Evolutionary conservation across 2,113 vertebrate genomes (phyloP).

Genomic region (Silurus meridionalis): DNA sequence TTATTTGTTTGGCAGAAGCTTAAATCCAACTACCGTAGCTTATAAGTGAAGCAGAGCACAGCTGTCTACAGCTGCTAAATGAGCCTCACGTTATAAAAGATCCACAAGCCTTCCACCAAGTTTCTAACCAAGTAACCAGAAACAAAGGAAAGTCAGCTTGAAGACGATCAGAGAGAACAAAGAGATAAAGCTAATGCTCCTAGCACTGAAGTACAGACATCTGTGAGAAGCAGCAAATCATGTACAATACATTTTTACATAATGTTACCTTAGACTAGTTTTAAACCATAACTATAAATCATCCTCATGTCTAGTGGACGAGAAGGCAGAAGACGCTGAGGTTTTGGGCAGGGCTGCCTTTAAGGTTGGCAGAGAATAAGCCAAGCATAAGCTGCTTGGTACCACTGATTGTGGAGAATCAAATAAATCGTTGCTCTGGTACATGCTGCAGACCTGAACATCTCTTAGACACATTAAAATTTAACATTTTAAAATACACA

Average conservation of each 20-base stretch:
- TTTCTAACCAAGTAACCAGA: not conserved
- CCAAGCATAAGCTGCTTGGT: constrained; percentile 37
- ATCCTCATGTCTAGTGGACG: not conserved
- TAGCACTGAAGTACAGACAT: not conserved
- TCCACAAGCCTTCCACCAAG: not conserved
- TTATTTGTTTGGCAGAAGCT: not conserved
- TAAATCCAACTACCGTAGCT: not conserved
- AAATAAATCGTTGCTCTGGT: not conserved
- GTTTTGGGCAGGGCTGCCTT: constrained; percentile 64
- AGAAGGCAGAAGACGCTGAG: constrained; percentile 56
- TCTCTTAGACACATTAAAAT: not conserved
- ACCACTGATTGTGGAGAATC: not conserved
- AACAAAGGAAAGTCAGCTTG: not conserved
- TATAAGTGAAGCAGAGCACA: no score
- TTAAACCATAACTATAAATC: constrained; percentile 26
- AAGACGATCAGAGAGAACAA: not conserved
- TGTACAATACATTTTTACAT: not conserved
- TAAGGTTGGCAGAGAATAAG: constrained; percentile 52
- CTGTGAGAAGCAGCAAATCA: not conserved
- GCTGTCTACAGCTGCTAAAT: not conserved
- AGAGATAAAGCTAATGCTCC: not conserved
- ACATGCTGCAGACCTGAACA: not conserved
- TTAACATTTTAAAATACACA: constrained; percentile 30
- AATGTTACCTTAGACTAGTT: not conserved
- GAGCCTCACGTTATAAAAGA: not conserved